A percentile compares a stretch with the other conserved stretches of the same genome.
These are phyloP conservation scores for Jordanella pulchra DNA, from an alignment of 2,797 vertebrate genomes.

Conservation along the genomic window DNA sequence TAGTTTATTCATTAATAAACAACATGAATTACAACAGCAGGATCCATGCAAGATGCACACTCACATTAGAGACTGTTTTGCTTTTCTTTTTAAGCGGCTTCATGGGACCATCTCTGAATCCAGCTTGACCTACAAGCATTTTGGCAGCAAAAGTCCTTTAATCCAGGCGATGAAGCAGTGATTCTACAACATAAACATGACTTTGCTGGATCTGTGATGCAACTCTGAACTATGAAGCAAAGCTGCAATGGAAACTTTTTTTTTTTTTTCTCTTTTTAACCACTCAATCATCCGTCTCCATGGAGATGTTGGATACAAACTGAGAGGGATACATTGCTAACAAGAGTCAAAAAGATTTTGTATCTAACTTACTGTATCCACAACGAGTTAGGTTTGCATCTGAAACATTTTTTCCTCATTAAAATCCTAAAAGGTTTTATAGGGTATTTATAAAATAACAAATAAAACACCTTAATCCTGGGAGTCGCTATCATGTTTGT, in stretches of 20 bases:
- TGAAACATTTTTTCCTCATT: background rate
- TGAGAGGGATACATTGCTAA: background rate
- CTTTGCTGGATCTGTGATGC: background rate
- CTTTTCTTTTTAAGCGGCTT: background rate
- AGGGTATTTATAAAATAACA: background rate
- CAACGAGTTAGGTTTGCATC: background rate
- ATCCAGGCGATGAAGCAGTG: background rate
- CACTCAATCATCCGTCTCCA: background rate
- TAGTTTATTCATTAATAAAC: background rate
- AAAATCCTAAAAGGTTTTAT: background rate
- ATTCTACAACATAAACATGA: background rate
- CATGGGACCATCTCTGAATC: too few species aligned
- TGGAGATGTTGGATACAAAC: background rate
- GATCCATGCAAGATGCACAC: background rate
- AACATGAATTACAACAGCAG: background rate
- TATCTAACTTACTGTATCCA: background rate
- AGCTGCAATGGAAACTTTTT: too few species aligned
- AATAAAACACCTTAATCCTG: background rate
- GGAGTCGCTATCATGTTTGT: background rate
- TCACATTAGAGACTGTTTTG: background rate
- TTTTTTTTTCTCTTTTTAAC: too few species aligned
- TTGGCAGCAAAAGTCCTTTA: background rate
- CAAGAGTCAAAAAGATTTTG: background rate
- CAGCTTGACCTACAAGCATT: background rate
- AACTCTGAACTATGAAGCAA: background rate